These are phyloP conservation scores for Sialia sialis DNA, from an alignment of 2,113 vertebrate species.

Conservation along the genomic window DNA sequence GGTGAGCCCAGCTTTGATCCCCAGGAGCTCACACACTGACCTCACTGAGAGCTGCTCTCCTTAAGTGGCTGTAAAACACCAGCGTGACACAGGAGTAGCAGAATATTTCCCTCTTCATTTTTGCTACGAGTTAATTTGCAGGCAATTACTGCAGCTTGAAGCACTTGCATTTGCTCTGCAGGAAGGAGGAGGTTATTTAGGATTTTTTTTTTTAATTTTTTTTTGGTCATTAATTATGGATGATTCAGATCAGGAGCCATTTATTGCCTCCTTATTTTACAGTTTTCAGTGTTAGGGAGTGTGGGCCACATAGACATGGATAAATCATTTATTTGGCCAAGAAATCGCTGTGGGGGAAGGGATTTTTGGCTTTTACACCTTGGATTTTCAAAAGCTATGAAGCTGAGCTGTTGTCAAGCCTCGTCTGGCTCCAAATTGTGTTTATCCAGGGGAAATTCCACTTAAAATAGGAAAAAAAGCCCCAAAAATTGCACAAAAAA, in stretches of 20 bases:
- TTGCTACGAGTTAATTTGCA: slow-evolving; percentile 61
- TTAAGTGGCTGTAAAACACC: neutral
- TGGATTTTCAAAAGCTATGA: neutral
- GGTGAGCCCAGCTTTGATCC: neutral
- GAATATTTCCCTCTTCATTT: slow-evolving; percentile 30
- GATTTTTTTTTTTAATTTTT: neutral
- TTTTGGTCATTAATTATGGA: slow-evolving; percentile 65
- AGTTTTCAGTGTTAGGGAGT: neutral
- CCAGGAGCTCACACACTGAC: neutral
- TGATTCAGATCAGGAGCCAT: slow-evolving; percentile 42
- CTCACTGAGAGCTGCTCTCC: neutral
- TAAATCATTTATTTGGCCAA: neutral
- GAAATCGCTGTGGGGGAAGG: neutral
- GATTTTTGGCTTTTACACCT: neutral
- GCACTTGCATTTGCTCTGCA: slow-evolving; percentile 55
- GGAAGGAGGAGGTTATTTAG: slow-evolving; percentile 57
- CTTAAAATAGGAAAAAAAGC: too few relatives aligned
- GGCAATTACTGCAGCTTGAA: slow-evolving; percentile 61
- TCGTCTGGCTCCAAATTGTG: neutral
- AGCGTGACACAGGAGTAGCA: neutral
- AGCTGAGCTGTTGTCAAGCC: neutral
- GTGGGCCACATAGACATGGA: neutral
- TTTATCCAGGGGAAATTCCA: too few relatives aligned
- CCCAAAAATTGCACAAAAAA: too few relatives aligned
- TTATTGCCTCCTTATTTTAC: slow-evolving; percentile 57